Evolutionary conservation across 1,140 invertebrate genomes (phyloP), one percentile per base, ranked within the genome.

Genomic region (Bombyx mandarina): DNA sequence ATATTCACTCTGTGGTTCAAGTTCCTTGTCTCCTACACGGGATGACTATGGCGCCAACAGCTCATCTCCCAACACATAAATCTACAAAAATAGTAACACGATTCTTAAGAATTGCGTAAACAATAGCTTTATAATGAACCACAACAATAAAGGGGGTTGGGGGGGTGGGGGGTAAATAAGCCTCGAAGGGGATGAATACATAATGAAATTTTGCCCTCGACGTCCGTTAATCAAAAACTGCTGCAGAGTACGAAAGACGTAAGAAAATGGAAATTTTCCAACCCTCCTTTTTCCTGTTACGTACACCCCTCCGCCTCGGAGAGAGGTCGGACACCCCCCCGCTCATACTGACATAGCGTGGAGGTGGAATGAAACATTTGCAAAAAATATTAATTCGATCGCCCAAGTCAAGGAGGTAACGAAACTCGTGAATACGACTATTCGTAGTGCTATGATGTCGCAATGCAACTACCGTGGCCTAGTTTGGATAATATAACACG

Each of bases 221-320:
- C 76, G 81, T 82, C 81, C 83, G 83, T 84, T 86, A 84, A 84
- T 86, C 83, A 86, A 86, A 86, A 86, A 83, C 75, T 85, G 82
- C 75, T 82, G 82, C 79, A 82, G 75, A 81, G 72, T 59, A 68
- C 59, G 73, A 83, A 83, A 84, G 79, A 84, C 79, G 77, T 74
- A 86, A 86, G 83, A 86, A 86, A 86, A 86, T 86, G 83, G 83
- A 86, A 86, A 86, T 86, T 86, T 86, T 84, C 77, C 81, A 74
- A 78, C 83, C 83, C 81, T 86, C 83, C 81, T 84, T 86, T 84
- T 84, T 86, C 81, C 81, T 86, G 82, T 84, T 77, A 74, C 63
- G 60, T 71, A 71, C 74, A 63, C 73, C 73, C 76, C 66, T 57
- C 57, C 67, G 66, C 70, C 66, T 67, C 66, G 62, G 61, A 57